phyloP scores from a whole-genome alignment of 1,140 invertebrate species.

The Cephus cinctus region DNA sequence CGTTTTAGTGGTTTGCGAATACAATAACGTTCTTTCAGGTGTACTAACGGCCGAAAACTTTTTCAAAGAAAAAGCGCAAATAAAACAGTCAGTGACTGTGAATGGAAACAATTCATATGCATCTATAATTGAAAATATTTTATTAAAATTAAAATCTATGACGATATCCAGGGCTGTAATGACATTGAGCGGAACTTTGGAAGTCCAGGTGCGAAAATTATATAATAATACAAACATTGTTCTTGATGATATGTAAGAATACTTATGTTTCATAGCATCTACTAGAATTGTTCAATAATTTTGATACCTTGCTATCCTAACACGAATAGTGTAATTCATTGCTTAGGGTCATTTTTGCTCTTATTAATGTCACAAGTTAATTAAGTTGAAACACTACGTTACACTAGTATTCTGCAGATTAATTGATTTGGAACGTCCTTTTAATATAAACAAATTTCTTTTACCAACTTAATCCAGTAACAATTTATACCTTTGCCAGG shows the following conservation, averaged over 20 bases:
- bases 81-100: conserved; percentile 30
- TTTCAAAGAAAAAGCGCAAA: conserved; percentile 65
- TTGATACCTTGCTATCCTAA: no score
- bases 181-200: conserved; percentile 67
- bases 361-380: no score
- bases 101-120: conserved; percentile 25
- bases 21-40: conserved; percentile 55
- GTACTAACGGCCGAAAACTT: conserved; percentile 77
- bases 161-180: conserved; percentile 72
- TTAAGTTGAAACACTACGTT: no score
- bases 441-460: no score
- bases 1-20: conserved; percentile 1
- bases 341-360: no score
- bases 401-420: neutral
- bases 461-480: no score
- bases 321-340: no score
- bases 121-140: conserved; percentile 67
- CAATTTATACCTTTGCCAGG: no score
- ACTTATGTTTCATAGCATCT: conserved; percentile 8
- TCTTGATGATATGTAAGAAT: conserved; percentile 9
- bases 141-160: conserved; percentile 67
- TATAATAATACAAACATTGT: no score
- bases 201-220: conserved; percentile 67
- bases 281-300: no score
- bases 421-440: no score